Percentiles rank a stretch among this genome's conserved stretches.
These are phyloP conservation scores for Lutjanus campechanus DNA, from an alignment of 2,797 vertebrate species.

Conservation along the genomic window DNA sequence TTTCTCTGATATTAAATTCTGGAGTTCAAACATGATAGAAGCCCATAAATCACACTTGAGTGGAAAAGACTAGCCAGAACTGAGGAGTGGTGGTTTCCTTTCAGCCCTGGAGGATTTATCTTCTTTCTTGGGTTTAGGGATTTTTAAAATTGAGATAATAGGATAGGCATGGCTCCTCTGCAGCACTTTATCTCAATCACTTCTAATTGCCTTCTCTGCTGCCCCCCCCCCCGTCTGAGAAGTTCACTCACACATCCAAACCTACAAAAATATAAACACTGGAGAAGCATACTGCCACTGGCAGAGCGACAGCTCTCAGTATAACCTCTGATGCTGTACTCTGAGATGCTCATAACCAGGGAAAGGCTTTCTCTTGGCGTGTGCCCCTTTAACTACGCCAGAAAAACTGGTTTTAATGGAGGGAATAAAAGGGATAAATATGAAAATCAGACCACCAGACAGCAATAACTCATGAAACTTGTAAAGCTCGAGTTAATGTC, in stretches of 20 bases:
- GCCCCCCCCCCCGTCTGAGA: constrained; percentile 1
- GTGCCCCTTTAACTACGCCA: constrained; percentile 34
- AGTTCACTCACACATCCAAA: constrained; percentile 41
- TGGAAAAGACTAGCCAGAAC: constrained; percentile 47
- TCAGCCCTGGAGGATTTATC: constrained; percentile 46
- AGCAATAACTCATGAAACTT: constrained; percentile 49
- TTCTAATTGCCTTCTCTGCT: constrained; percentile 41
- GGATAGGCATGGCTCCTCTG: constrained; percentile 45
- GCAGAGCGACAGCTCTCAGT: constrained; percentile 42
- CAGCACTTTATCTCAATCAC: constrained; percentile 42
- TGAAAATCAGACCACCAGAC: constrained; percentile 50
- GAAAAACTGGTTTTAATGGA: constrained; percentile 52
- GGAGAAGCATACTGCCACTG: constrained; percentile 49
- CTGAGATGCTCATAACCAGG: constrained; percentile 36
- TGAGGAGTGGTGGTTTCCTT: constrained; percentile 35
- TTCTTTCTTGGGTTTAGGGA: constrained; percentile 35
- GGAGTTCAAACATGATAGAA: constrained; percentile 47
- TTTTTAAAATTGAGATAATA: constrained; percentile 55
- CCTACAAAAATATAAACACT: constrained; percentile 50
- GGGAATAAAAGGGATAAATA: constrained; percentile 42
- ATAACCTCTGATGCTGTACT: constrained; percentile 35
- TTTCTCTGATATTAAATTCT: constrained; percentile 67
- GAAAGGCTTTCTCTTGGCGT: constrained; percentile 46
- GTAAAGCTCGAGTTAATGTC: constrained; percentile 36
- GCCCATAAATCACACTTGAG: constrained; percentile 59